Base-by-base conservation (phyloP, 2,888 invertebrate genomes). In the Ennomos quercinarius region DNA sequence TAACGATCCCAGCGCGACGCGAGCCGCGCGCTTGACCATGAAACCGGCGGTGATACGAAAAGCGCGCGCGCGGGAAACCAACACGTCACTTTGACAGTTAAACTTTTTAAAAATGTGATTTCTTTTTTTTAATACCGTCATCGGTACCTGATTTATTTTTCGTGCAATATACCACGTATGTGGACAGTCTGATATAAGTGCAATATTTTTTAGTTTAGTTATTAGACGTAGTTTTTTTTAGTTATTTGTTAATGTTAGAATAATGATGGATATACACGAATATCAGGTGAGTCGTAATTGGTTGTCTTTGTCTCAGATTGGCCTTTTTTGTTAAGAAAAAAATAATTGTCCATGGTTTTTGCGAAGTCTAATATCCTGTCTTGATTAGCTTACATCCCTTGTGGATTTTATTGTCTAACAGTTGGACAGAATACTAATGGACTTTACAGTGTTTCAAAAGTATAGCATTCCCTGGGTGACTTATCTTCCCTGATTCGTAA, bases 141-240 rank as follows among this genome's bases (percentile, higher is more conserved):
- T 59, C 49, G 71, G 87, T 87, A 87, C 87, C 87, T 87, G 87
- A 84, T 73, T 72, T 71, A 66, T 73, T 68, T 57, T 60, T 68
- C 74, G 90, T 91, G 90, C 90, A 91, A 91, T 91, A 91, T 74
- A 74, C 80, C 87, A 80, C 79, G 70, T 58, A 61, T 62, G 89
- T 89, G 89, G 88, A 79, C 83, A 86, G 90, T 89, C 90, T 86
- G 86, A 86, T 57, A 74, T 66, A 61, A 70, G 91, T 92, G 91
- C 91, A 91, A 91, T 88, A 87, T 76, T 46, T 53, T 17, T 70
- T 76, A 75, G 74, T 71, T 57, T 71, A 70, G 68, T 66, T 70
- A 54, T 61, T 48, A 54, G 56, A 63, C 48, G 70, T 75, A 69
- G 64, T 72, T 73, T 69, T 71, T 64, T 64, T 57, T 43, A 27